Base-by-base conservation (phyloP, 1,140 invertebrate genomes). In the Portunus trituberculatus region DNA sequence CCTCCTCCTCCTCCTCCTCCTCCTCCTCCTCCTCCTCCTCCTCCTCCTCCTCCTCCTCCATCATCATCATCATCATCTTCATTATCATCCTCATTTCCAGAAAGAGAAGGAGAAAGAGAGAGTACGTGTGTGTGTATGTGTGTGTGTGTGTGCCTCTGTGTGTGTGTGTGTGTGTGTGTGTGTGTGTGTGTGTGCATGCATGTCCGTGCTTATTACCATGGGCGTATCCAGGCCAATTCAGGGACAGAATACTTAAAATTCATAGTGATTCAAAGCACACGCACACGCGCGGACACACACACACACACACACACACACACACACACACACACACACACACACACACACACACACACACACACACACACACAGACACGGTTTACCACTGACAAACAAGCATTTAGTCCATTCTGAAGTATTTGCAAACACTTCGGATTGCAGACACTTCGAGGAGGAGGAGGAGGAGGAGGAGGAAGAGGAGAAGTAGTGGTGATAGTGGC, bases 381-480 rank as follows among this genome's bases (percentile, higher is more conserved):
- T 76, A 76, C 67, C 67, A 76, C 67, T 76, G 67, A 76, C 67
- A 76, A 76, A 76, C 67, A 76, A 76, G 67, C 67, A 76, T 76
- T 76, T 76, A 76, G 67, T 76, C 67, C 67, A 76, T 76, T 76
- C 67, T 76, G 20, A 76, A 76, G 67, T 76, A 76, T 76, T 76
- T 76, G 67, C 67, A 76, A 76, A 76, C 67, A 76, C 67, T 76
- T 25, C 20, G 67, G 6, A 76, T 76, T 76, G 67, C 67, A 76
- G 67, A 76, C 67, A 76, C 67, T 76, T 76, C 20, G 16, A 76
- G 25, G 67, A 76, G 67, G 67, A 76, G 67, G 67, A 76, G 67
- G 67, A 76, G 25, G 67, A 76, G 67, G 67, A 76, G 67, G 67
- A 76, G 67, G 67, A 76, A 25, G 67, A n/a, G 16, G 67, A 76